phyloP scores from a whole-genome alignment of 2,797 vertebrate species.

The Mormyrus proboscirostris region DNA sequence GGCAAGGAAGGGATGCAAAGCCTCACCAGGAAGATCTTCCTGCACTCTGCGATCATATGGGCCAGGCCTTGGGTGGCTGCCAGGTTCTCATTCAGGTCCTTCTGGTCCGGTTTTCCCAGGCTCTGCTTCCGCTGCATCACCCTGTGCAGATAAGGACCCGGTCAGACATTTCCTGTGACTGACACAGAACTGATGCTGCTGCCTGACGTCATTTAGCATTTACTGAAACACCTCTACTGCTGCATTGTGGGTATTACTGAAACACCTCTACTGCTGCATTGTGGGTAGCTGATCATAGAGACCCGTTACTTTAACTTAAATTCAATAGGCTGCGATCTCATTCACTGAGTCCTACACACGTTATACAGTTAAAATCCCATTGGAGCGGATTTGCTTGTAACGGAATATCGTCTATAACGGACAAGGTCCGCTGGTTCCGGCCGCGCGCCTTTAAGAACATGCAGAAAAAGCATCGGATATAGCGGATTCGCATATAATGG shows the following conservation, averaged over 20 bases:
- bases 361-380: not conserved
- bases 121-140: constrained; percentile 94
- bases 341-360: not conserved
- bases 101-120: constrained; percentile 93
- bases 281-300: not conserved
- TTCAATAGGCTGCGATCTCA: not conserved
- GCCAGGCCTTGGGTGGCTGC: constrained; percentile 91
- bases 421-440: no score
- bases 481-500: no score
- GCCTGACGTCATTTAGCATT: not conserved
- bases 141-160: constrained; percentile 48
- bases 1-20: not conserved
- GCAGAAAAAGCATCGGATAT: no score
- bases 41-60: constrained; percentile 34
- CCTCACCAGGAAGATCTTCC: constrained; percentile 7
- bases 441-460: no score
- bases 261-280: not conserved
- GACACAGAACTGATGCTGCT: not conserved
- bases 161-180: not conserved
- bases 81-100: constrained; percentile 93
- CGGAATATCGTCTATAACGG: not conserved
- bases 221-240: not conserved
- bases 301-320: not conserved
- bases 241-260: not conserved
- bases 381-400: not conserved